phyloP scores from a whole-genome alignment of 2,113 vertebrate species.

The Sphyrna mokarran region DNA sequence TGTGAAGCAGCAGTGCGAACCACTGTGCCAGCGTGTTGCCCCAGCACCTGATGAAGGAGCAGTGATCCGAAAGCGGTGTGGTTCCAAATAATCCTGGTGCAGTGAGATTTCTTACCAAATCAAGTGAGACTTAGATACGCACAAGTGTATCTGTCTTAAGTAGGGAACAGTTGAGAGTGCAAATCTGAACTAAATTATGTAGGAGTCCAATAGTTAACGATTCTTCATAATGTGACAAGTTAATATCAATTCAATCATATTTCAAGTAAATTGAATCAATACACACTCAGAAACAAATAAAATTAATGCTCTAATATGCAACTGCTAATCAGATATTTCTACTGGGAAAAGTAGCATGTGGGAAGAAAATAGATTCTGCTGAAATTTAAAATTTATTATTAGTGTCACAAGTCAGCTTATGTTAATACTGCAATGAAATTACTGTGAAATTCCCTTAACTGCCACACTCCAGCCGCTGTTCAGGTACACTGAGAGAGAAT shows the following conservation, averaged over 20 bases:
- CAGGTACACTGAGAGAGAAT: too few relatives aligned
- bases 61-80: too few relatives aligned
- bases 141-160: neutral
- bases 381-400: too few relatives aligned
- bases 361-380: neutral
- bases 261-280: constrained; percentile 1
- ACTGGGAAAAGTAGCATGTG: too few relatives aligned
- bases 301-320: neutral
- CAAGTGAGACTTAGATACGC: neutral
- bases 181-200: neutral
- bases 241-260: neutral
- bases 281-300: neutral
- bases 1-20: too few relatives aligned
- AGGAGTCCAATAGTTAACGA: neutral
- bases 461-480: too few relatives aligned
- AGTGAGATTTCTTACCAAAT: neutral
- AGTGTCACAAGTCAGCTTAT: too few relatives aligned
- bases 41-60: too few relatives aligned
- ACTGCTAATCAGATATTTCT: neutral
- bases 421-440: too few relatives aligned
- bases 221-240: neutral
- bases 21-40: too few relatives aligned
- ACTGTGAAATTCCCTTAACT: too few relatives aligned
- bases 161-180: neutral
- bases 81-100: too few relatives aligned